Evolutionary conservation across 2,888 invertebrate species (phyloP).

Genomic region (Oasisia sp.): DNA sequence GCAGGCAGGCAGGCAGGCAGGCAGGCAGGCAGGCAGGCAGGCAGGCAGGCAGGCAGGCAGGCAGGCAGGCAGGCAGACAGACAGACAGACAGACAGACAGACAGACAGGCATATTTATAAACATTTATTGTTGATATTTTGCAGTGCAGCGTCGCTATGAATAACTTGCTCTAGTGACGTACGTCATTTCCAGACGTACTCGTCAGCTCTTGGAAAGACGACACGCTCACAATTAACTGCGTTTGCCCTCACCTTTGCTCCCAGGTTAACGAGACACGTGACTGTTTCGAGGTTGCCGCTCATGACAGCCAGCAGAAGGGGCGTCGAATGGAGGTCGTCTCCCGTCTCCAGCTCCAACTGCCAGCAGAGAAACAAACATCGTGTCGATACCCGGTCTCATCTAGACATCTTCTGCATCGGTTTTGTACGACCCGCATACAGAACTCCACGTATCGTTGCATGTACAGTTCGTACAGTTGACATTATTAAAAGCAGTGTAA

Average conservation of each 20-base stretch:
- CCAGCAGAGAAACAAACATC: not conserved
- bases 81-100: not conserved
- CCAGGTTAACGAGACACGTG: constrained; percentile 53
- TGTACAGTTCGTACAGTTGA: not conserved
- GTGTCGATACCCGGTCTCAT: not conserved
- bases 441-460: not conserved
- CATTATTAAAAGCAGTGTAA: not conserved
- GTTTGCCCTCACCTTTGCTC: constrained; percentile 48
- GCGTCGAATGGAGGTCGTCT: constrained; percentile 60
- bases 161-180: not conserved
- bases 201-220: not conserved
- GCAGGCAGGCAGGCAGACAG: not conserved
- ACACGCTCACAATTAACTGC: not conserved
- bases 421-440: not conserved
- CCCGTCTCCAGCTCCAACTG: constrained; percentile 60
- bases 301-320: constrained; percentile 60
- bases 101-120: too few species aligned
- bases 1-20: not conserved
- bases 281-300: constrained; percentile 58
- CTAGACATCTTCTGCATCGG: not conserved
- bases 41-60: not conserved
- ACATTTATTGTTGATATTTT: not conserved
- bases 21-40: not conserved
- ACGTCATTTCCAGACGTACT: not conserved
- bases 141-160: not conserved